phyloP scores from a whole-genome alignment of 2,113 vertebrate species.

The Dunckerocampus dactyliophorus region DNA sequence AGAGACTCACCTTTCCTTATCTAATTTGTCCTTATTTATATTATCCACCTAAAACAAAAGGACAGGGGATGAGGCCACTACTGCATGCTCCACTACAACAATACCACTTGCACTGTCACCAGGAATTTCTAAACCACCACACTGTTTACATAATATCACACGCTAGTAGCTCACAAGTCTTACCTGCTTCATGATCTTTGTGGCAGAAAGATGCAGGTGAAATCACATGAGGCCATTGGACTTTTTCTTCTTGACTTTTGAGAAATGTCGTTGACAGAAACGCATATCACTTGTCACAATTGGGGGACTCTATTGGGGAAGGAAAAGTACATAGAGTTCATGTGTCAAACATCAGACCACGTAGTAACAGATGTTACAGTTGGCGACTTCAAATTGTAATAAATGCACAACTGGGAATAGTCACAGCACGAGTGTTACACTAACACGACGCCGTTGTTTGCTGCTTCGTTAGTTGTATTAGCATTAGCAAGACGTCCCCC shows the following conservation, averaged over 20 bases:
- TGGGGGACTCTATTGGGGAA: slow-evolving; percentile 70
- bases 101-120: slow-evolving; percentile 41
- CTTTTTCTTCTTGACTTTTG: slow-evolving; percentile 66
- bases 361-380: not conserved
- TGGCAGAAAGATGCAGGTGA: slow-evolving; percentile 75
- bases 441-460: slow-evolving; percentile 20
- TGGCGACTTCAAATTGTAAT: not conserved
- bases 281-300: slow-evolving; percentile 86
- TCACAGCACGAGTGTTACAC: too few species aligned
- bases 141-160: slow-evolving; percentile 15
- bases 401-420: not conserved
- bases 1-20: slow-evolving; percentile 74
- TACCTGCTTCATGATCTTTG: slow-evolving; percentile 86
- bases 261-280: slow-evolving; percentile 75
- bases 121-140: slow-evolving; percentile 23
- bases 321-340: not conserved
- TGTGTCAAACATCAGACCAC: not conserved
- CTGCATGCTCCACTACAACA: slow-evolving; percentile 35
- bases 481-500: not conserved
- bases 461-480: slow-evolving; percentile 4
- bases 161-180: not conserved
- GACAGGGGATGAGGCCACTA: slow-evolving; percentile 67
- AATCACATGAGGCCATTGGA: slow-evolving; percentile 76
- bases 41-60: slow-evolving; percentile 78
- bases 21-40: slow-evolving; percentile 76